Percentiles rank a stretch among this genome's conserved stretches.
These are phyloP conservation scores for Trinorchestia longiramus DNA, from an alignment of 1,140 invertebrate genomes.

Conservation along the genomic window DNA sequence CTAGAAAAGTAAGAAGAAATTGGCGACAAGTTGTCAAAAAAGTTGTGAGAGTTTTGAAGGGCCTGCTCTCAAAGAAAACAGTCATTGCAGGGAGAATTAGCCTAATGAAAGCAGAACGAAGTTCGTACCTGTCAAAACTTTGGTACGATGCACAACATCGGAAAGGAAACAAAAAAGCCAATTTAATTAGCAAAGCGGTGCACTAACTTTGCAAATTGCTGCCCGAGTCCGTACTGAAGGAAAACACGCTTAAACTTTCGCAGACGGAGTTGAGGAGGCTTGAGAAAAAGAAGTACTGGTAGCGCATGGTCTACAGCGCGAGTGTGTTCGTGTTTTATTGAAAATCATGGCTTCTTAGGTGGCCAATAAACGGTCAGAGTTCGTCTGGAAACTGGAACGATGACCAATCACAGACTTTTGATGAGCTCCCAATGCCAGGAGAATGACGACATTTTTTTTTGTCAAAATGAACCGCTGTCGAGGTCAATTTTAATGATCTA, in stretches of 20 bases:
- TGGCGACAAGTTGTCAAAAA: slow-evolving; percentile 49
- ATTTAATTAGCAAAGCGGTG: slow-evolving; percentile 55
- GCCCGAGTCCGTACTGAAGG: slow-evolving; percentile 40
- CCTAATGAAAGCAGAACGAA: slow-evolving; percentile 50
- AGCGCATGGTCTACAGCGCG: not conserved
- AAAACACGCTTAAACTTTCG: slow-evolving; percentile 42
- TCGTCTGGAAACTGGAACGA: not conserved
- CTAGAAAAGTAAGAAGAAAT: slow-evolving; percentile 40
- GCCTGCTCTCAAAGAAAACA: slow-evolving; percentile 36
- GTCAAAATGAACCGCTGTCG: too few relatives aligned
- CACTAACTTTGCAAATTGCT: slow-evolving; percentile 54
- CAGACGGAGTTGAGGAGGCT: not conserved
- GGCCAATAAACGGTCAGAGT: not conserved
- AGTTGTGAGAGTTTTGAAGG: not conserved
- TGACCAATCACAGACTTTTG: too few relatives aligned
- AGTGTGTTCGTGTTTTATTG: not conserved
- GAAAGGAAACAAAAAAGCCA: slow-evolving; percentile 54
- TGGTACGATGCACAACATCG: slow-evolving; percentile 48
- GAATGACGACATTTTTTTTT: too few relatives aligned
- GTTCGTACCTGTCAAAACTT: slow-evolving; percentile 52
- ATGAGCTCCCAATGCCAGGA: too few relatives aligned
- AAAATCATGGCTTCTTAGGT: not conserved
- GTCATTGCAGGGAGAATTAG: slow-evolving; percentile 37
- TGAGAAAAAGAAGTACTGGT: not conserved
- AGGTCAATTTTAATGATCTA: too few relatives aligned